Evolutionary conservation across 1,140 invertebrate genomes (phyloP).

Genomic region (Caenorhabditis remanei): DNA sequence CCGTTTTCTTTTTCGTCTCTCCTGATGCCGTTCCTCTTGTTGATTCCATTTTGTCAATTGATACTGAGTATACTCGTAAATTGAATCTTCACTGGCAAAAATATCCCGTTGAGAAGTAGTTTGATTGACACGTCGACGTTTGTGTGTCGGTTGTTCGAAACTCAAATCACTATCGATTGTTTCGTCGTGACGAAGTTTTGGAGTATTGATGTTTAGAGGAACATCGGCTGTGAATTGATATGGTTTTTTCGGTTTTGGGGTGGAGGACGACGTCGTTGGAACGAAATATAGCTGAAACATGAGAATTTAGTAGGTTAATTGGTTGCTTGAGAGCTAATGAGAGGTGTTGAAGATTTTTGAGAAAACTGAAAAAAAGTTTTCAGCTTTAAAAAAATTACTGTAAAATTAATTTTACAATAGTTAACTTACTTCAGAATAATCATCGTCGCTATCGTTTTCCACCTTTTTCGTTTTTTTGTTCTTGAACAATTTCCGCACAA

Average conservation of each 20-base stretch:
- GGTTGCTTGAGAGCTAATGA: neutral
- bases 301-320: neutral
- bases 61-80: constrained; percentile 16
- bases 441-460: neutral
- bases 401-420: too few species aligned
- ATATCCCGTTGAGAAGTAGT: neutral
- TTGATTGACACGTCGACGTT: neutral
- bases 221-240: neutral
- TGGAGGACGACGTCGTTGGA: neutral
- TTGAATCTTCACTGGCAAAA: neutral
- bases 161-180: neutral
- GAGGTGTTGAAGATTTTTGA: too few species aligned
- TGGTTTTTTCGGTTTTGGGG: neutral
- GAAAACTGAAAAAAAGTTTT: too few species aligned
- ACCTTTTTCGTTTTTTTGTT: neutral
- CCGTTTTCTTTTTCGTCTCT: constrained; percentile 19
- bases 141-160: neutral
- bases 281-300: constrained; percentile 3
- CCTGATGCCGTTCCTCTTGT: neutral
- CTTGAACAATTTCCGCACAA: constrained; percentile 37
- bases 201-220: neutral
- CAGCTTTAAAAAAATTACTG: too few species aligned
- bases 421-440: constrained; percentile 16
- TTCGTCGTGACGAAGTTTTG: constrained; percentile 27
- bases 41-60: neutral